Evolutionary conservation across 2,797 vertebrate species (phyloP).

Genomic region (Sebastolobus altivelis): DNA sequence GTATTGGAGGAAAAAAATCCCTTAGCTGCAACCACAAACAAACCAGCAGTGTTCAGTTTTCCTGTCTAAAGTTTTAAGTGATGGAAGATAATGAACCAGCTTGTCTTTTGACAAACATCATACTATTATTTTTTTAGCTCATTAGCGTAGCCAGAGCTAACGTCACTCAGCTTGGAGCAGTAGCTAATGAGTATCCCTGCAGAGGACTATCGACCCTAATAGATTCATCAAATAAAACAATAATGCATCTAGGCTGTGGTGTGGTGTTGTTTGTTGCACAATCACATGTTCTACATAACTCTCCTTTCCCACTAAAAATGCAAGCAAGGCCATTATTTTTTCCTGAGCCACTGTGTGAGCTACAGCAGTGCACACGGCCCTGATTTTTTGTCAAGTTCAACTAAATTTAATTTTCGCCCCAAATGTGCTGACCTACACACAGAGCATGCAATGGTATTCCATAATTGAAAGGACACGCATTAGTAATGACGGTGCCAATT

Average conservation of each 20-base stretch:
- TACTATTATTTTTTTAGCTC: not conserved
- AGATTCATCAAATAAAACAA: not conserved
- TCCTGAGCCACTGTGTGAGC: not conserved
- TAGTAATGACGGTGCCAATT: not conserved
- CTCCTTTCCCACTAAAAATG: not conserved
- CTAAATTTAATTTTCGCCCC: not conserved
- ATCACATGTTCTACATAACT: not conserved
- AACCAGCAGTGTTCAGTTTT: not conserved
- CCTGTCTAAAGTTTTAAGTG: not conserved
- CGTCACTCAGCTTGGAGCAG: not conserved
- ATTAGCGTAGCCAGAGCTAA: not conserved
- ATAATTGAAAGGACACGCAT: not conserved
- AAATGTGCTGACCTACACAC: not conserved
- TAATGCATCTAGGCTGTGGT: not conserved
- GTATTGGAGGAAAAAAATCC: not conserved
- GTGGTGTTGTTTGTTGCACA: not conserved
- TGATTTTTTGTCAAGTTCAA: not conserved
- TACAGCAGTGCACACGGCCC: too few relatives aligned
- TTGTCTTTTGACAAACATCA: not conserved
- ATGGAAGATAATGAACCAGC: not conserved
- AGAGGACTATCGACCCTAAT: not conserved
- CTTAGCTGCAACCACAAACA: conserved; percentile 11
- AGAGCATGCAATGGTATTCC: not conserved
- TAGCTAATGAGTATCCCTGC: not conserved
- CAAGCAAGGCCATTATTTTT: not conserved